Evolutionary conservation across 1,140 invertebrate genomes (phyloP).

Genomic region (Caenorhabditis remanei): DNA sequence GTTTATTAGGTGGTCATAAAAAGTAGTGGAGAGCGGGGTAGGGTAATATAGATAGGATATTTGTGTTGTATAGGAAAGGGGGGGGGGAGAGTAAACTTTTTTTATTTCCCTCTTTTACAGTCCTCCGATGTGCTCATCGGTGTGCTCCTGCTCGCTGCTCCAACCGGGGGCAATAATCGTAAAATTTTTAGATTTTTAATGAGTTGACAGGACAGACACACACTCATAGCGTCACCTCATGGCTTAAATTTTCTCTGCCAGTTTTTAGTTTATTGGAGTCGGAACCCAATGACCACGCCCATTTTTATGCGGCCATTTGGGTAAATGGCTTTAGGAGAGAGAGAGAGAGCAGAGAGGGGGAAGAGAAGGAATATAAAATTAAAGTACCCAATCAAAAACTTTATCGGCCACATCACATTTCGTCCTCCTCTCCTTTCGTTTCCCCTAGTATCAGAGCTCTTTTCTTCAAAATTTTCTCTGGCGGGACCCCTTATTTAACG

Average conservation of each 20-base stretch:
- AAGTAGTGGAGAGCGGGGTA: too few relatives aligned
- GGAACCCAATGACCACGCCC: conserved; percentile 49
- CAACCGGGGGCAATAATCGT: conserved; percentile 51
- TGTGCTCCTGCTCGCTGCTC: conserved; percentile 9
- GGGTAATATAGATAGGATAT: conserved; percentile 54
- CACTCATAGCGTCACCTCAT: neutral
- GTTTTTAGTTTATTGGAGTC: conserved; percentile 40
- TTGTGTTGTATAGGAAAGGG: conserved; percentile 31
- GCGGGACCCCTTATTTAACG: too few relatives aligned
- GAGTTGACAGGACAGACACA: conserved; percentile 46
- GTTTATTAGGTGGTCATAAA: conserved; percentile 53
- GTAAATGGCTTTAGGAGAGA: conserved; percentile 49
- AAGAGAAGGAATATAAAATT: conserved; percentile 47
- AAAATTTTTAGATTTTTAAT: conserved; percentile 48
- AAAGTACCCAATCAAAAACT: conserved; percentile 55
- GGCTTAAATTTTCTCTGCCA: neutral
- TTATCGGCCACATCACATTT: conserved; percentile 53
- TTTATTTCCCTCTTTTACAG: conserved; percentile 28
- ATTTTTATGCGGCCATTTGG: conserved; percentile 56
- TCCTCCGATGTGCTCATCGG: conserved; percentile 1
- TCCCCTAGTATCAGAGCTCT: conserved; percentile 29
- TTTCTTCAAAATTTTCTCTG: too few relatives aligned
- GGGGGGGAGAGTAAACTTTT: conserved; percentile 23
- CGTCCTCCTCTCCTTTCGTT: neutral
- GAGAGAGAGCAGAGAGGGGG: neutral